Evolutionary conservation across 2,888 invertebrate genomes (phyloP).

Genomic region (Drosophila acutilabella): DNA sequence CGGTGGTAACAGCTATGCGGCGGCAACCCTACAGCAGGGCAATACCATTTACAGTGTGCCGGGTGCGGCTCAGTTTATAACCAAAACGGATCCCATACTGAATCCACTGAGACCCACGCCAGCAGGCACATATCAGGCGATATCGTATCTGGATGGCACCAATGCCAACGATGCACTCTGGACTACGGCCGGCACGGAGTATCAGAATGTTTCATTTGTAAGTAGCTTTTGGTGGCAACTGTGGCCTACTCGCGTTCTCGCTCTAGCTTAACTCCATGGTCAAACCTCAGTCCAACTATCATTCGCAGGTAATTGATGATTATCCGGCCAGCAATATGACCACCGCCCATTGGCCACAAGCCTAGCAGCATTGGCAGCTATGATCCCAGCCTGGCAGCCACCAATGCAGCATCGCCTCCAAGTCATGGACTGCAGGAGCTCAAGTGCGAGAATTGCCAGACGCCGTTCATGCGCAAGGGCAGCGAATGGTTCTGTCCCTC

Average conservation of each 20-base stretch:
- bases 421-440: constrained; percentile 57
- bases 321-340: constrained; percentile 75
- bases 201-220: constrained; percentile 78
- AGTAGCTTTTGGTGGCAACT: constrained; percentile 51
- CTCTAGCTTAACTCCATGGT: constrained; percentile 14
- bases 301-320: constrained; percentile 83
- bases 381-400: constrained; percentile 61
- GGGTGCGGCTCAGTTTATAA: constrained; percentile 77
- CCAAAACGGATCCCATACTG: constrained; percentile 83
- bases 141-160: constrained; percentile 78
- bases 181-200: constrained; percentile 74
- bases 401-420: constrained; percentile 48
- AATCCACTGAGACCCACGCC: constrained; percentile 79
- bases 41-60: constrained; percentile 81
- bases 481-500: constrained; percentile 73
- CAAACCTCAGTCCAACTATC: constrained; percentile 77
- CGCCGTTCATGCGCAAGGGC: constrained; percentile 75
- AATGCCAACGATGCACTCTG: constrained; percentile 77
- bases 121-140: constrained; percentile 75
- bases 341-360: constrained; percentile 70
- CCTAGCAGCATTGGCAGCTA: constrained; percentile 63
- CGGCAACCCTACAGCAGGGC: constrained; percentile 66
- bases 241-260: neutral
- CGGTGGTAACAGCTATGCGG: constrained; percentile 68
- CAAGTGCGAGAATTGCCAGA: constrained; percentile 81